These are phyloP conservation scores for Colostygia pectinataria DNA, from an alignment of 2,888 invertebrate species.

Conservation along the genomic window DNA sequence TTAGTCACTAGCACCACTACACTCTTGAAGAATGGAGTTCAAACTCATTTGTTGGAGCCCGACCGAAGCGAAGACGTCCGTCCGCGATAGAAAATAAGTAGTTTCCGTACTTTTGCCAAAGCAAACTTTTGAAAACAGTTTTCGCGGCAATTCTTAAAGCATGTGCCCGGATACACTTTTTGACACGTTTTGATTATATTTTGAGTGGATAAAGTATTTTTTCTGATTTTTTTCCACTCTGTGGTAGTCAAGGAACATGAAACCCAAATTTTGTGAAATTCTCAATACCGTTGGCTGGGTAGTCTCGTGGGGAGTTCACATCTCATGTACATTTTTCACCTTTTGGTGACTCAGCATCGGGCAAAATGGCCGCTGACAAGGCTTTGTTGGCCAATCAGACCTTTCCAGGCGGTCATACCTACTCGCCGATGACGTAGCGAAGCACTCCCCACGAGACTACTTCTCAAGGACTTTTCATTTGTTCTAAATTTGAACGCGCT, in stretches of 20 bases:
- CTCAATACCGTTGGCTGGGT: constrained; percentile 83
- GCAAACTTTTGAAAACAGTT: constrained; percentile 57
- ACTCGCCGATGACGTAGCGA: constrained; percentile 70
- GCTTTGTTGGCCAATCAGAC: constrained; percentile 76
- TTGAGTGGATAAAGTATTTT: constrained; percentile 47
- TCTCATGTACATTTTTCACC: constrained; percentile 84
- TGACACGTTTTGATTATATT: constrained; percentile 30
- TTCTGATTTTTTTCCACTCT: constrained; percentile 52
- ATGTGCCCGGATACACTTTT: constrained; percentile 19
- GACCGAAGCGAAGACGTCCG: constrained; percentile 29
- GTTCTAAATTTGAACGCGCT: constrained; percentile 58
- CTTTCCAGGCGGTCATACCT: constrained; percentile 63
- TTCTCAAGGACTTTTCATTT: constrained; percentile 80
- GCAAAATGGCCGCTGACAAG: constrained; percentile 86
- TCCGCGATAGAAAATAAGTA: constrained; percentile 42
- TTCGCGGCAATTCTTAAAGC: constrained; percentile 49
- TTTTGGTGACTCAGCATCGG: constrained; percentile 84
- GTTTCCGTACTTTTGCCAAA: constrained; percentile 53
- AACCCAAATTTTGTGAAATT: constrained; percentile 83
- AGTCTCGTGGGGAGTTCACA: constrained; percentile 83
- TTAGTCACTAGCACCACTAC: constrained; percentile 26
- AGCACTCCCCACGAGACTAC: constrained; percentile 79
- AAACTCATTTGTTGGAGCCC: constrained; percentile 49
- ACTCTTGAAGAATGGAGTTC: constrained; percentile 42
- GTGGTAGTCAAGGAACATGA: constrained; percentile 71